A percentile compares a stretch with the other conserved stretches of the same genome.
These are phyloP conservation scores for Rhinichthys klamathensis DNA, from an alignment of 2,113 vertebrate species.

Conservation along the genomic window DNA sequence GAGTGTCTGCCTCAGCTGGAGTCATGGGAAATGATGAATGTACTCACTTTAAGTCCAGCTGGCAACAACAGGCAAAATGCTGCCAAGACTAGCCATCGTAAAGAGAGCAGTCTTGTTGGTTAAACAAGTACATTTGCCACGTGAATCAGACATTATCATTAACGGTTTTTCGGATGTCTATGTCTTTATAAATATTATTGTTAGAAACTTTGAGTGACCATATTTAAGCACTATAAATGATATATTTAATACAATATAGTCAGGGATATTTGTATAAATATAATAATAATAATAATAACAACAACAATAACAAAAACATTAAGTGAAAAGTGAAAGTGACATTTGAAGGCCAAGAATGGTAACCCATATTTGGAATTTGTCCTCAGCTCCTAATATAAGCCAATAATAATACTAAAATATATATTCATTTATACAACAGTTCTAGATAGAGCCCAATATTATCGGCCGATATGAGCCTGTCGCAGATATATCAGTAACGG, in stretches of 20 bases:
- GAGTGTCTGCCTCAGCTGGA: slow-evolving; percentile 28
- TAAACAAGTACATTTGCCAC: slow-evolving; percentile 26
- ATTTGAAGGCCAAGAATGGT: too few relatives aligned
- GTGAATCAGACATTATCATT: slow-evolving; percentile 33
- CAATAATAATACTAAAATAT: too few relatives aligned
- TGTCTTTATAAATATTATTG: neutral
- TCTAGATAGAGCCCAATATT: too few relatives aligned
- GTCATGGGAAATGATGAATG: slow-evolving; percentile 14
- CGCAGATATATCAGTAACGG: too few relatives aligned
- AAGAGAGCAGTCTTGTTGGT: slow-evolving; percentile 11
- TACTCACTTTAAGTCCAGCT: slow-evolving; percentile 7
- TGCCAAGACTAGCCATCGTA: slow-evolving; percentile 4
- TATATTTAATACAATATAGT: neutral
- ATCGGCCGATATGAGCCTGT: too few relatives aligned
- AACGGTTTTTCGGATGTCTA: slow-evolving; percentile 7
- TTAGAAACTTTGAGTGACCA: neutral
- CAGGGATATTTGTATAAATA: neutral
- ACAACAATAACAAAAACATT: too few relatives aligned
- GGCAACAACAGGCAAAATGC: slow-evolving; percentile 38
- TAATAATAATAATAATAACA: neutral
- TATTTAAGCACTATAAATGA: neutral
- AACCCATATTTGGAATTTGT: too few relatives aligned
- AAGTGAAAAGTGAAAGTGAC: too few relatives aligned
- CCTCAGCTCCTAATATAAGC: too few relatives aligned
- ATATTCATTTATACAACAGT: too few relatives aligned